Evolutionary conservation across 2,797 vertebrate genomes (phyloP).

Genomic region (Eptatretus atami): DNA sequence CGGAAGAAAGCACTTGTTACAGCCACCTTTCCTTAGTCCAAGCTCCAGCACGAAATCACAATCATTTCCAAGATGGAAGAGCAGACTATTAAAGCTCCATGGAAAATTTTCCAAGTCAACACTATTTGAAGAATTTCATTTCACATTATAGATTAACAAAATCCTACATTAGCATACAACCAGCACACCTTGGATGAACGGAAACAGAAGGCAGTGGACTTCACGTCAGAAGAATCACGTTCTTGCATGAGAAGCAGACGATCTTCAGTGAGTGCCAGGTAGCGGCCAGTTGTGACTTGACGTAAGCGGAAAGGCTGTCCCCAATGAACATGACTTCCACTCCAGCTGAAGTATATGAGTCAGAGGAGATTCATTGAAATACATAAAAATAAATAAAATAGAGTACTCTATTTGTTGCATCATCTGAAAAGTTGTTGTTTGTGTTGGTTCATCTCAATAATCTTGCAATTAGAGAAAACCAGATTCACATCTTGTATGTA

Average conservation of each 20-base stretch:
- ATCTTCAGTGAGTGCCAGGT: conserved; percentile 56
- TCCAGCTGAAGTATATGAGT: conserved; percentile 28
- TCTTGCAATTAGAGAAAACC: too few relatives aligned
- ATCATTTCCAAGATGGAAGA: background rate
- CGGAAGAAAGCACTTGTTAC: background rate
- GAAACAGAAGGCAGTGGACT: conserved; percentile 69
- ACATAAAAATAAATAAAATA: too few relatives aligned
- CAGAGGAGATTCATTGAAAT: too few relatives aligned
- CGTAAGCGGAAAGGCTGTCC: conserved; percentile 61
- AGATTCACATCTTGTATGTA: too few relatives aligned
- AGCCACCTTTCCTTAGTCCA: background rate
- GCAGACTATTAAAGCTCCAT: background rate
- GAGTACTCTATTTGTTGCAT: too few relatives aligned
- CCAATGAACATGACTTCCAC: conserved; percentile 74
- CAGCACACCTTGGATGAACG: conserved; percentile 50
- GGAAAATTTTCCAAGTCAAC: background rate
- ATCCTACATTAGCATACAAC: background rate
- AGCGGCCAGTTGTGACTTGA: conserved; percentile 75
- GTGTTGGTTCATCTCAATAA: too few relatives aligned
- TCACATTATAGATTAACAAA: background rate
- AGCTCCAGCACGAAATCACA: too few relatives aligned
- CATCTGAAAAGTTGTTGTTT: too few relatives aligned
- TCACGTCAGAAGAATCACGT: conserved; percentile 57
- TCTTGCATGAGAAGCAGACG: conserved; percentile 47
- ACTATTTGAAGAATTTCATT: background rate